A percentile compares a stretch with the other conserved stretches of the same genome.
These are phyloP conservation scores for Hemicentrotus pulcherrimus DNA, from an alignment of 35 echinoderm and acorn worm species.

Conservation along the genomic window DNA sequence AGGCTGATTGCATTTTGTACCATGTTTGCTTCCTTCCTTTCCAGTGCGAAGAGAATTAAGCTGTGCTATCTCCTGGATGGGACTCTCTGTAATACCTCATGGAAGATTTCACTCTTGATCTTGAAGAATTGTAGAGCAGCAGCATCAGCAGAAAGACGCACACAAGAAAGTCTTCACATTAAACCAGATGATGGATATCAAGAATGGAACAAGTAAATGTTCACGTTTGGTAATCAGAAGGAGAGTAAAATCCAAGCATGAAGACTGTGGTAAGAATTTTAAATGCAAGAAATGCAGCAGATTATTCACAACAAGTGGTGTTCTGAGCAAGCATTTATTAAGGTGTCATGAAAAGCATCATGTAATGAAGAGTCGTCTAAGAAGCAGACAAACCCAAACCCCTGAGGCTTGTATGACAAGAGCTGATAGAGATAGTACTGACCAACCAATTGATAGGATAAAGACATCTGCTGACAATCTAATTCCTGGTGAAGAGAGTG, in stretches of 20 bases:
- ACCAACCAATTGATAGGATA: neutral
- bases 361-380: neutral
- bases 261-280: neutral
- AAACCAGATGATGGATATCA: neutral
- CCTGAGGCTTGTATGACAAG: neutral
- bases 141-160: neutral
- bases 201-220: neutral
- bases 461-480: neutral
- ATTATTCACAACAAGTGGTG: neutral
- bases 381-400: neutral
- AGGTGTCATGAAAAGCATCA: neutral
- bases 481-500: neutral
- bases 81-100: neutral
- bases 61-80: neutral
- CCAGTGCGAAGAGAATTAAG: neutral
- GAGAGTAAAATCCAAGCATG: neutral
- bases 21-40: slow-evolving; percentile 26
- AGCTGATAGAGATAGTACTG: neutral
- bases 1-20: neutral
- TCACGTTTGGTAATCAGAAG: neutral
- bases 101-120: neutral
- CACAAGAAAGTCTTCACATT: neutral
- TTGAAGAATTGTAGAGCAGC: neutral
- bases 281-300: neutral
- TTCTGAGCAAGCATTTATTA: neutral